These are phyloP conservation scores for Latheticus oryzae DNA, from an alignment of 2,888 invertebrate species.

Conservation along the genomic window DNA sequence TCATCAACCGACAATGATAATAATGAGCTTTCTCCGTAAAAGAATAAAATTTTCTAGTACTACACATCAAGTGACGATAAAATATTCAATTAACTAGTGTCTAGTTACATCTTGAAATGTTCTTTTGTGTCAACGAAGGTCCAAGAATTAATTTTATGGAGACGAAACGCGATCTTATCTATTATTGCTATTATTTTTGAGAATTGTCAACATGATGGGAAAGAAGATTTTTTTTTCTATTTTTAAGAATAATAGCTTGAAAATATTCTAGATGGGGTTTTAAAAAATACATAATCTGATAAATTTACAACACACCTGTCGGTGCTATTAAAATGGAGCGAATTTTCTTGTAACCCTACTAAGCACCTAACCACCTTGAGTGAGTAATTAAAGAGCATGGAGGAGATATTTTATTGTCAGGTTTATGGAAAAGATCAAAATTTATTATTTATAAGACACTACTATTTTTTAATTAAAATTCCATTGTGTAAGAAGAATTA, in stretches of 20 bases:
- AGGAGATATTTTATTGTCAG: no score
- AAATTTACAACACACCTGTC: constrained; percentile 12
- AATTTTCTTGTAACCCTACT: constrained; percentile 3
- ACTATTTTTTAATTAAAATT: no score
- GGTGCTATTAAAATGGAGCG: constrained; percentile 12
- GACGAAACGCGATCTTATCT: constrained; percentile 21
- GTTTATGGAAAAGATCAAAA: no score
- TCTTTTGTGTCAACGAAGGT: constrained; percentile 12
- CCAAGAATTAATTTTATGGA: constrained; percentile 23
- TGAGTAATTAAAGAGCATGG: no score
- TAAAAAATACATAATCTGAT: constrained; percentile 23
- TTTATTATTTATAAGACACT: no score
- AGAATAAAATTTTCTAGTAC: constrained; percentile 41
- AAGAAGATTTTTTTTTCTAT: not conserved
- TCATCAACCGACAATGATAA: constrained; percentile 48
- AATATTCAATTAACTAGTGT: constrained; percentile 30
- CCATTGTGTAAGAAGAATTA: no score
- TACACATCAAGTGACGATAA: constrained; percentile 5
- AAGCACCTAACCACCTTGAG: no score
- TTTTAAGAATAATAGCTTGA: constrained; percentile 2
- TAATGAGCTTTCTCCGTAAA: constrained; percentile 47
- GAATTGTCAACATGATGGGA: not conserved
- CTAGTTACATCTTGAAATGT: constrained; percentile 31
- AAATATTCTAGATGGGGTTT: no score
- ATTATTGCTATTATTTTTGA: constrained; percentile 3